A percentile compares a stretch with the other conserved stretches of the same genome.
Evolutionary conservation across 2,113 vertebrate species (phyloP).

Genomic region (Herpetotheres cachinnans): DNA sequence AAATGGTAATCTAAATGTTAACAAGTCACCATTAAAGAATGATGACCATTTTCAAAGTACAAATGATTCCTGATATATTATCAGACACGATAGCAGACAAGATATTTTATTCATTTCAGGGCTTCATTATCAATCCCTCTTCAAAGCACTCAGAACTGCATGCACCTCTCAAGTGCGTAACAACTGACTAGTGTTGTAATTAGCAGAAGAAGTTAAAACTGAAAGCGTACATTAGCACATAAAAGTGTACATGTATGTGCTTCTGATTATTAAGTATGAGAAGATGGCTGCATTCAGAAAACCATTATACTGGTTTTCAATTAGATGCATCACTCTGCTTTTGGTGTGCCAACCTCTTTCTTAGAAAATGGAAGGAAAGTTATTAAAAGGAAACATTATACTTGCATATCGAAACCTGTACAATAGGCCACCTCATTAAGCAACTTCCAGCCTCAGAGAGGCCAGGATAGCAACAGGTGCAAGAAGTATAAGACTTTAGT

Average conservation of each 20-base stretch:
- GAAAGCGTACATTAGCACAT: not conserved
- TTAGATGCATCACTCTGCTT: not conserved
- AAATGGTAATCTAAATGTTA: constrained; percentile 30
- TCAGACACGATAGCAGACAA: constrained; percentile 7
- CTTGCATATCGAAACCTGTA: not conserved
- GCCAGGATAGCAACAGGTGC: not conserved
- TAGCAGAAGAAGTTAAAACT: not conserved
- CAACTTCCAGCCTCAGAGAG: not conserved
- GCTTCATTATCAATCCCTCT: constrained; percentile 27
- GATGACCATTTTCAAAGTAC: constrained; percentile 39
- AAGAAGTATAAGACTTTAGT: not conserved
- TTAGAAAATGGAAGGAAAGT: not conserved
- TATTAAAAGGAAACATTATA: not conserved
- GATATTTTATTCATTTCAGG: constrained; percentile 45
- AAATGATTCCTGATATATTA: not conserved
- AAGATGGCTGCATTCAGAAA: not conserved
- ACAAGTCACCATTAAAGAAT: constrained; percentile 39
- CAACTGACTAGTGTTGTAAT: not conserved
- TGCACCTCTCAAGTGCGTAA: not conserved
- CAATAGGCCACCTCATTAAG: not conserved
- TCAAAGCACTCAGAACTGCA: not conserved
- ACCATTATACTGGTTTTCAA: not conserved
- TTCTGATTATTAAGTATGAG: not conserved
- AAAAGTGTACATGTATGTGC: not conserved
- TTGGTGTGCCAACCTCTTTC: not conserved